phyloP scores from a whole-genome alignment of 2,797 vertebrate genomes.

The Lepus townsendii region DNA sequence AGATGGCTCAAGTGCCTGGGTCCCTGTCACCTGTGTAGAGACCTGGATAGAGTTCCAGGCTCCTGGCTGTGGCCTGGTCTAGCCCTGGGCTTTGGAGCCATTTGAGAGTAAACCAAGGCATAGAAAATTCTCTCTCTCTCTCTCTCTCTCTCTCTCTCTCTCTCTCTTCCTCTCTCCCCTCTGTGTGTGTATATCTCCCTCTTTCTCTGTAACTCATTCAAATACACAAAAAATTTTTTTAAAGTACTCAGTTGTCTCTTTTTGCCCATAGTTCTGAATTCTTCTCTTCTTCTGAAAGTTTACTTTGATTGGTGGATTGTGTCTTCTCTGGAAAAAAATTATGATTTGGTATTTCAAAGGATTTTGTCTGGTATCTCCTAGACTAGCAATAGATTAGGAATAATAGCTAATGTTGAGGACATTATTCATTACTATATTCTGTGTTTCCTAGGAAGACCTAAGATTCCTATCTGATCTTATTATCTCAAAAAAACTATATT shows the following conservation, averaged over 20 bases:
- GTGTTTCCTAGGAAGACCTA: background rate
- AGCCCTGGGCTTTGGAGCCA: too few relatives aligned
- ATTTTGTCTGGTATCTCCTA: background rate
- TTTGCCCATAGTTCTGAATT: background rate
- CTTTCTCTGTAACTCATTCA: too few relatives aligned
- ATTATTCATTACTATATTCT: background rate
- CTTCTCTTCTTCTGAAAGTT: background rate
- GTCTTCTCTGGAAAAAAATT: background rate
- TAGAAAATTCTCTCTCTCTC: too few relatives aligned
- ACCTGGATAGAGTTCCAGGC: too few relatives aligned
- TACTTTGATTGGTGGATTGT: background rate
- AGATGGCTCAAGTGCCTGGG: too few relatives aligned
- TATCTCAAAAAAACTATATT: background rate
- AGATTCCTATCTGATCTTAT: background rate
- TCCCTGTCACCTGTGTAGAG: too few relatives aligned
- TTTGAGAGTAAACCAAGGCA: too few relatives aligned
- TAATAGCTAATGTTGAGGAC: background rate
- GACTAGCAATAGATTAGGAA: background rate
- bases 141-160: too few relatives aligned
- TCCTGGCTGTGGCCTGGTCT: too few relatives aligned
- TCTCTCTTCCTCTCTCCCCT: too few relatives aligned
- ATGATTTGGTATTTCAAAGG: conserved; percentile 4
- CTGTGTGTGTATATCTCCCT: too few relatives aligned
- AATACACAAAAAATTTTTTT: too few relatives aligned
- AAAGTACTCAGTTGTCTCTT: background rate